Evolutionary conservation across 2,888 invertebrate genomes (phyloP), one percentile per base, ranked within the genome.

Genomic region (Tipula confusa): DNA sequence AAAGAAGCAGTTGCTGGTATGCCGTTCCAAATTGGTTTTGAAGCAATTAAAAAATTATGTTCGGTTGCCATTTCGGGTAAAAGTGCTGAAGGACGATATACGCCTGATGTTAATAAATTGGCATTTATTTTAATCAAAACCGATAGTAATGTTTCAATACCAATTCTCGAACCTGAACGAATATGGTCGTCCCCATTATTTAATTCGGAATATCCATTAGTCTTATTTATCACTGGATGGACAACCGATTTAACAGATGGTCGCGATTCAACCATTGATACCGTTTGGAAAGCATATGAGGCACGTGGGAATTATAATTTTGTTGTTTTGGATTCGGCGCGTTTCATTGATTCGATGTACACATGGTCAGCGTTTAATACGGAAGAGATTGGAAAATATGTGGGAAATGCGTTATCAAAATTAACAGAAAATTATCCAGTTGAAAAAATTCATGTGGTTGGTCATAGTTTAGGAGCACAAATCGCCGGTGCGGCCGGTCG

Each of bases 401-500:
- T 80, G 29, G 80, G 80, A 13, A 80, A 1, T 6, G 80, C 80
- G 2, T 29, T 80, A 29, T 9, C 80, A 80, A 29, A 29, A 29
- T n/a, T 80, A 80, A 80, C 31, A 5, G 1, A n/a, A 80, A 80
- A n/a, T 29, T 80, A 80, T 80, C 29, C 29, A 29, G 9, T 7
- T 80, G 29, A 29, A 80, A 29, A 29, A 29, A 2, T 80, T 1
- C 80, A 80, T n/a, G 3, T 80, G 9, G 13, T 82, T 18, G 88
- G 89, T 0, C 89, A 89, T 48, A 89, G 88, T n/a, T 84, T 89
- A 84, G 89, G 89, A 5, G 89, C 89, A 1, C 89, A 89, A 83
- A 88, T 89, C 33, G 87, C 87, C 86, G 89, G 89, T 15, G 83
- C 86, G 0, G 88, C 88, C 5, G 89, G 88, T 0, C 86, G 88